phyloP scores from a whole-genome alignment of 2,888 invertebrate genomes.

The Zelleria hepariella region DNA sequence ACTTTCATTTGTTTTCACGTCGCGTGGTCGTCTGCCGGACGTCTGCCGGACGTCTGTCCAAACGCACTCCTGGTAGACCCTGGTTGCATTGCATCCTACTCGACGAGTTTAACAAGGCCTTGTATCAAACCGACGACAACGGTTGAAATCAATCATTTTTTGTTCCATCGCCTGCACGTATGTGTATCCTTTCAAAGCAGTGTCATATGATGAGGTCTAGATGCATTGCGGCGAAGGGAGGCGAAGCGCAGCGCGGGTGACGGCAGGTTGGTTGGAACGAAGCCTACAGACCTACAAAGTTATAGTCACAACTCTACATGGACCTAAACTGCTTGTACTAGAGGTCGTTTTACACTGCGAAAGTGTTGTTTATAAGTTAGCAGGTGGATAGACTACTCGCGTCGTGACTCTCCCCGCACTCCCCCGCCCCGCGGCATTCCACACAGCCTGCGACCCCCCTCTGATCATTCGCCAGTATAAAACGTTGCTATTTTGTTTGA shows the following conservation, averaged over 20 bases:
- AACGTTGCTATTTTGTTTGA: constrained; percentile 36
- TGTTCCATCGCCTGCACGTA: too few species aligned
- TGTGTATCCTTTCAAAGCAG: neutral
- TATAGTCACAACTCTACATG: neutral
- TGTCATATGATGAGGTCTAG: constrained; percentile 4
- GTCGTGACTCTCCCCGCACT: constrained; percentile 45
- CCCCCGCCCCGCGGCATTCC: constrained; percentile 7
- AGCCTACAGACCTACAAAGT: constrained; percentile 2
- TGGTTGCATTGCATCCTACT: too few species aligned
- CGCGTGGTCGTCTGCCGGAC: too few species aligned
- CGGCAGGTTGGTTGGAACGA: constrained; percentile 5
- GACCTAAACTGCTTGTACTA: neutral
- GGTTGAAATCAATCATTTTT: too few species aligned
- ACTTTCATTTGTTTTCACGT: too few species aligned
- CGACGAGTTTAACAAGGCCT: too few species aligned
- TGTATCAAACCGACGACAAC: too few species aligned
- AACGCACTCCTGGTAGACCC: too few species aligned
- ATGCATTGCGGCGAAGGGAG: constrained; percentile 7
- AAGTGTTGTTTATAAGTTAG: neutral
- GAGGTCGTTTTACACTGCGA: neutral
- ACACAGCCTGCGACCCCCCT: constrained; percentile 22
- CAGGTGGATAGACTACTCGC: constrained; percentile 46
- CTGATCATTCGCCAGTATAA: constrained; percentile 28
- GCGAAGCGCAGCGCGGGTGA: constrained; percentile 6
- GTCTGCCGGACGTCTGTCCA: too few species aligned